Evolutionary conservation across 2,888 invertebrate genomes (phyloP), one percentile per base, ranked within the genome.

Genomic region (Callosobruchus maculatus): DNA sequence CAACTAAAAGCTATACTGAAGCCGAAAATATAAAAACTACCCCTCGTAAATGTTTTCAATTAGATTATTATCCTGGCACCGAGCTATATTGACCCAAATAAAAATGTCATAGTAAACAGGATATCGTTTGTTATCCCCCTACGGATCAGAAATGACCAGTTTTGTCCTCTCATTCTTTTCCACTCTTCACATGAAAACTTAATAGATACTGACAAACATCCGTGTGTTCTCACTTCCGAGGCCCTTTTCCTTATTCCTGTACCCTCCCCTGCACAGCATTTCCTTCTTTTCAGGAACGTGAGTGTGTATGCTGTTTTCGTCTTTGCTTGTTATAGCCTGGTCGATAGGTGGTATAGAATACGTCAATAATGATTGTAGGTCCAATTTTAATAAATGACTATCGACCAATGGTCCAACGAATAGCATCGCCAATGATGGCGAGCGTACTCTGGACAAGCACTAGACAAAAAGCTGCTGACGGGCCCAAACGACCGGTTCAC

Each of bases 161-260:
- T 26, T 49, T 18, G 49, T 49, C 49, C 49, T 18, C 18, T 13
- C 13, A 49, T 49, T 49, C 49, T 49, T 49, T 49, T 49, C 5
- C 49, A 1, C 49, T 49, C 49, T 49, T 18, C 49, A 13, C 49
- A 49, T 13, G 49, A 49, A 49, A 49, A 49, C 49, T 49, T 49
- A 49, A 49, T 49, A 49, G 49, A 49, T 49, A 49, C 49, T 49
- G 49, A 49, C 49, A 49, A 49, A 49, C 13, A 49, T 49, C 49
- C 78, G 79, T 77, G 78, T 80, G 80, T 82, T 82, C 80, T 81
- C 80, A 79, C 80, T 78, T 78, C 71, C 73, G 74, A 76, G 76
- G 80, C 80, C 78, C 80, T 81, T 81, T 80, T 78, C 77, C 76
- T 73, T 74, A 78, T 77, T 74, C 76, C 75, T 72, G 70, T 71